These are phyloP conservation scores for Ptyas mucosa DNA, from an alignment of 2,113 vertebrate species.

Conservation along the genomic window DNA sequence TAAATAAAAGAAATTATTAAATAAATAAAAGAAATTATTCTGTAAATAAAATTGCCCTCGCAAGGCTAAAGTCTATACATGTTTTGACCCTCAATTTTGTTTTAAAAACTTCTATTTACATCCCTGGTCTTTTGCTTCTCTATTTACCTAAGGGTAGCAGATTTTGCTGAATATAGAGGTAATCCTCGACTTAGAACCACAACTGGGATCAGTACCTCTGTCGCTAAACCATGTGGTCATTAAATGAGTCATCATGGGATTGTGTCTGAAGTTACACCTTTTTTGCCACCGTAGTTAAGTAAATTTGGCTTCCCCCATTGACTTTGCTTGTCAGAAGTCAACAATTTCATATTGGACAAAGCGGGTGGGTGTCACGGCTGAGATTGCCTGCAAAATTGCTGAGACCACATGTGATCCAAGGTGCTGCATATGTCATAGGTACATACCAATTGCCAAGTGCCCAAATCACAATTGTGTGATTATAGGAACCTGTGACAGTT, in stretches of 20 bases:
- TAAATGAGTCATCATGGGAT: not conserved
- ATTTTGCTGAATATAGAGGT: not conserved
- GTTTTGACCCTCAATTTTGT: not conserved
- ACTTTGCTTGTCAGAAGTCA: not conserved
- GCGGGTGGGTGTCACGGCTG: too few species aligned
- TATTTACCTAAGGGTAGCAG: rapidly evolving
- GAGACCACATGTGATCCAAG: too few species aligned
- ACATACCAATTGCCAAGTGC: not conserved
- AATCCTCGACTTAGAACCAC: not conserved
- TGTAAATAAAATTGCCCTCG: not conserved
- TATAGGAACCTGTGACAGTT: not conserved
- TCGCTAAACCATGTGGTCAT: not conserved
- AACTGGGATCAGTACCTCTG: not conserved
- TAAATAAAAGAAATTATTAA: not conserved
- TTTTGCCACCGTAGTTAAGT: not conserved
- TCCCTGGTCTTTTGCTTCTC: not conserved
- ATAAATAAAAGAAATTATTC: not conserved
- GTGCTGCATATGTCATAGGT: not conserved
- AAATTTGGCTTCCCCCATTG: not conserved
- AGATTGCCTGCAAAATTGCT: too few species aligned
- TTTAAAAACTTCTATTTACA: not conserved
- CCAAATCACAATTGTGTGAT: not conserved
- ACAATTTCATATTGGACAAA: too few species aligned
- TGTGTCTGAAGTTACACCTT: not conserved
- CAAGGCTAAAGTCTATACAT: not conserved